A percentile compares a stretch with the other conserved stretches of the same genome.
These are phyloP conservation scores for Thelaira solivaga DNA, from an alignment of 2,888 invertebrate genomes.

Conservation along the genomic window DNA sequence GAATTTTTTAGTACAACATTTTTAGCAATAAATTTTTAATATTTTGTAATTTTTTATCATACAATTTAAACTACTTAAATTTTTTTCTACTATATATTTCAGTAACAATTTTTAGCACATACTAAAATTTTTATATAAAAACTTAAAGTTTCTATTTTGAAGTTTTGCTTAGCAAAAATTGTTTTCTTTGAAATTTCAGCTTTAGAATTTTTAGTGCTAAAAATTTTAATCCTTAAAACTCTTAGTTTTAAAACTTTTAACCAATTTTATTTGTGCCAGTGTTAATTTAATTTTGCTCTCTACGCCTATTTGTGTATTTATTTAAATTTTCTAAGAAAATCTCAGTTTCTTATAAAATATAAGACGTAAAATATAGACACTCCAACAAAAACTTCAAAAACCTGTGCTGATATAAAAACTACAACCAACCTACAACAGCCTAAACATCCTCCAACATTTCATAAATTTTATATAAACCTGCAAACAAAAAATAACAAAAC, in stretches of 20 bases:
- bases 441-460: not conserved
- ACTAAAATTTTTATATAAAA: too few relatives aligned
- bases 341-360: constrained; percentile 38
- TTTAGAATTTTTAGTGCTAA: too few relatives aligned
- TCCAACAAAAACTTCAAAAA: not conserved
- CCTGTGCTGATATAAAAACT: not conserved
- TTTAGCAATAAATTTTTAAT: not conserved
- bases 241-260: not conserved
- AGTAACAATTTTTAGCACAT: too few relatives aligned
- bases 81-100: too few relatives aligned
- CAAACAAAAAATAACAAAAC: not conserved
- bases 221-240: not conserved
- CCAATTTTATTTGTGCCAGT: not conserved
- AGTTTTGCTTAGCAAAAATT: too few relatives aligned
- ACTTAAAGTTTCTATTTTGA: too few relatives aligned
- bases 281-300: not conserved
- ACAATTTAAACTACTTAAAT: too few relatives aligned
- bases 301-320: not conserved
- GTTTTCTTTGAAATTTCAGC: too few relatives aligned
- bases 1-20: not conserved
- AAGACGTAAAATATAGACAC: not conserved
- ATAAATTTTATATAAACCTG: too few relatives aligned
- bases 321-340: constrained; percentile 28
- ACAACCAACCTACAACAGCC: too few relatives aligned
- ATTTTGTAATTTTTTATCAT: too few relatives aligned